These are phyloP conservation scores for Prunella fulvescens DNA, from an alignment of 2,113 vertebrate species.

Conservation along the genomic window DNA sequence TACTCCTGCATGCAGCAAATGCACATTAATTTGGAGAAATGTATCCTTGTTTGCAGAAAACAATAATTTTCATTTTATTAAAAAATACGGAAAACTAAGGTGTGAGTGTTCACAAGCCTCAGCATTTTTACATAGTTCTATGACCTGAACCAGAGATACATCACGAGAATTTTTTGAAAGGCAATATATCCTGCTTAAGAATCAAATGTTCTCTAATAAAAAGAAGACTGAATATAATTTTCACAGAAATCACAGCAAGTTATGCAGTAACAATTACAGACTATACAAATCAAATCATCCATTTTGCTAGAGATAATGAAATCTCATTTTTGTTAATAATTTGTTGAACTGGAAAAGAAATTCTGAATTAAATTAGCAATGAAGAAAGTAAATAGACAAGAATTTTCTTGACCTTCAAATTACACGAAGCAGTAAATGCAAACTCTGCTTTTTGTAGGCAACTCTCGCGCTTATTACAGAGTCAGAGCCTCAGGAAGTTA, in stretches of 20 bases:
- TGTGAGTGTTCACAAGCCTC: background rate
- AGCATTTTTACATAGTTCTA: background rate
- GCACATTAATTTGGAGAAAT: background rate
- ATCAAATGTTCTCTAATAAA: background rate
- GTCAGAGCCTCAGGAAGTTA: background rate
- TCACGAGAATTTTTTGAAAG: background rate
- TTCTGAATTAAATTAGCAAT: background rate
- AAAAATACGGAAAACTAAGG: background rate
- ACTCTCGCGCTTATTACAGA: background rate
- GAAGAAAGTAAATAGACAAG: background rate
- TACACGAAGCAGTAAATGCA: background rate
- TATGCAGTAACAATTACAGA: background rate
- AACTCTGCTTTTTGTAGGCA: background rate
- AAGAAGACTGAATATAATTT: background rate
- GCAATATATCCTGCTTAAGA: background rate
- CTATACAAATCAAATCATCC: background rate
- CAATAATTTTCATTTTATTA: background rate
- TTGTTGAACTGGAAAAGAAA: background rate
- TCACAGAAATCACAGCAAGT: background rate
- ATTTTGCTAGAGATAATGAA: slow-evolving; percentile 4
- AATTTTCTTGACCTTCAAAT: background rate
- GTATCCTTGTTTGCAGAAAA: background rate
- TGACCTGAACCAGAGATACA: background rate
- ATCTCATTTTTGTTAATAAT: background rate
- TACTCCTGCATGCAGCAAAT: background rate